These are phyloP conservation scores for Eumerus sabulonum DNA, from an alignment of 2,888 invertebrate species.

Conservation along the genomic window DNA sequence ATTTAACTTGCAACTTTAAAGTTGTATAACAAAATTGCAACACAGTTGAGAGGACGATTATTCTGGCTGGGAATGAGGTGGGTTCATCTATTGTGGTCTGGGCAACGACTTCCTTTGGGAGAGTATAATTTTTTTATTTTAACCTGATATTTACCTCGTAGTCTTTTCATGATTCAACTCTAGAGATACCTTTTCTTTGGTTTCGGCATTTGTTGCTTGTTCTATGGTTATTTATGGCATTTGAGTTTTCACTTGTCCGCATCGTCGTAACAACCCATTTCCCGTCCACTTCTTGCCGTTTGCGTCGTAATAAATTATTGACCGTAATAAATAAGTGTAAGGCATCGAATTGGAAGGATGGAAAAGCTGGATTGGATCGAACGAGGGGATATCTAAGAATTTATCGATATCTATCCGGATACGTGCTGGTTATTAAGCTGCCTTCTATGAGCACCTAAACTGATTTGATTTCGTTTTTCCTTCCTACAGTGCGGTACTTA, in stretches of 20 bases:
- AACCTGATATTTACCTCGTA: slow-evolving; percentile 21
- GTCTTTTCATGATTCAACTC: slow-evolving; percentile 39
- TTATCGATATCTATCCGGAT: slow-evolving; percentile 38
- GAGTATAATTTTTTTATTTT: slow-evolving; percentile 38
- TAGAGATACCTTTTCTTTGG: slow-evolving; percentile 30
- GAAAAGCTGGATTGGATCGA: neutral
- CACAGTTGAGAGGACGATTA: slow-evolving; percentile 40
- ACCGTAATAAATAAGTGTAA: slow-evolving; percentile 39
- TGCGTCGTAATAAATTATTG: slow-evolving; percentile 41
- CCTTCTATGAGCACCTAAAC: slow-evolving; percentile 1
- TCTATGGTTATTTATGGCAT: slow-evolving; percentile 56
- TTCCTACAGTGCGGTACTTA: slow-evolving; percentile 9
- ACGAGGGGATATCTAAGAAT: slow-evolving; percentile 23
- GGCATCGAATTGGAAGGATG: slow-evolving; percentile 4
- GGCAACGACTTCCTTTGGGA: slow-evolving; percentile 1
- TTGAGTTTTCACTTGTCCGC: slow-evolving; percentile 34
- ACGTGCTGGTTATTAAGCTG: slow-evolving; percentile 18
- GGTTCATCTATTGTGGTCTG: neutral
- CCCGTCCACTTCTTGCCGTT: slow-evolving; percentile 17
- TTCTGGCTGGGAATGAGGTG: slow-evolving; percentile 3
- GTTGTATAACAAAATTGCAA: slow-evolving; percentile 50
- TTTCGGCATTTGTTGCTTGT: slow-evolving; percentile 42
- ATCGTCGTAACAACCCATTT: slow-evolving; percentile 4
- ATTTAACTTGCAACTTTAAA: slow-evolving; percentile 47
- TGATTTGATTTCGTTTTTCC: no score